Conservation (phyloP, 2,888 invertebrate genomes). For the Sturmia bella region DNA sequence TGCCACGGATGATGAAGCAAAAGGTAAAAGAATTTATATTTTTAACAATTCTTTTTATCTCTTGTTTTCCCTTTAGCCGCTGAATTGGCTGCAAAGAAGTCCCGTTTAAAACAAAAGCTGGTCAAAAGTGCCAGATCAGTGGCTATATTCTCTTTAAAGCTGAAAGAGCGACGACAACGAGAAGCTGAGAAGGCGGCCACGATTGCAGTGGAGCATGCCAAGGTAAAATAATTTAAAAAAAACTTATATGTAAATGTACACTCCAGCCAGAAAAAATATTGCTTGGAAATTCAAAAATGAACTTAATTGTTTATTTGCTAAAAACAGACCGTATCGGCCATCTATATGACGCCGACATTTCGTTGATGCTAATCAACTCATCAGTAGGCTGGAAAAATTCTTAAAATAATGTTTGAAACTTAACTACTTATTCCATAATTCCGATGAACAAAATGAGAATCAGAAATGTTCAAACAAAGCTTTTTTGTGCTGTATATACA, state of each 20-base stretch:
- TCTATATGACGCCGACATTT: too few relatives aligned
- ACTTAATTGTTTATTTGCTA: too few relatives aligned
- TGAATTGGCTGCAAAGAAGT: conserved; percentile 86
- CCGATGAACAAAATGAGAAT: too few relatives aligned
- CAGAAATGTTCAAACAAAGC: too few relatives aligned
- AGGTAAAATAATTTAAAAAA: conserved; percentile 73
- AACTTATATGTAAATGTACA: neutral
- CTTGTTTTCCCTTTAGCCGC: conserved; percentile 79
- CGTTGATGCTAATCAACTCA: too few relatives aligned
- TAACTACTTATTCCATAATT: too few relatives aligned
- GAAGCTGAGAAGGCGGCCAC: conserved; percentile 88
- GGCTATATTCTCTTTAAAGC: conserved; percentile 91
- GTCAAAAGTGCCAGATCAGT: conserved; percentile 93
- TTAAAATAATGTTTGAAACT: too few relatives aligned
- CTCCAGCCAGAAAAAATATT: neutral
- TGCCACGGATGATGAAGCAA: conserved; percentile 84
- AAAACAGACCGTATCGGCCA: too few relatives aligned
- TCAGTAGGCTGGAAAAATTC: too few relatives aligned
- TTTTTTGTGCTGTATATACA: neutral
- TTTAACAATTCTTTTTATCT: neutral
- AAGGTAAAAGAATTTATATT: conserved; percentile 78
- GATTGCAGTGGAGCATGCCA: conserved; percentile 84
- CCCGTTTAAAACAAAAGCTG: conserved; percentile 87
- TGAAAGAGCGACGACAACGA: conserved; percentile 89
- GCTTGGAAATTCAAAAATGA: too few relatives aligned